Percentiles rank a stretch among this genome's conserved stretches.
Conservation (phyloP, 2,888 invertebrate species). For the Brachynemurus nebulosus region DNA sequence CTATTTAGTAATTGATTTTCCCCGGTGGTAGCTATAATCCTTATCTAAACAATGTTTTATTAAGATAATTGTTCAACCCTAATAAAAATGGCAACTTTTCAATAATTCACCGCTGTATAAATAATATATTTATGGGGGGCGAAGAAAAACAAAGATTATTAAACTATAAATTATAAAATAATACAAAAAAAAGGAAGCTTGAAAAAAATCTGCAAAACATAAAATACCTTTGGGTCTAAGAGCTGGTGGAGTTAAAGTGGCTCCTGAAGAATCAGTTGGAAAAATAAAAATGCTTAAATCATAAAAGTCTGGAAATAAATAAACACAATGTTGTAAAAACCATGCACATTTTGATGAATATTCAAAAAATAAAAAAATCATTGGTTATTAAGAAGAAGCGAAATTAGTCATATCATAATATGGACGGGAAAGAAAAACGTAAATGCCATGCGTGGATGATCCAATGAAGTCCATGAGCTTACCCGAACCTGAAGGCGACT, state of each 20-base stretch:
- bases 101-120: too few relatives aligned
- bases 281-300: conserved; percentile 59
- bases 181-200: not conserved
- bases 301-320: conserved; percentile 52
- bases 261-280: conserved; percentile 62
- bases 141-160: too few relatives aligned
- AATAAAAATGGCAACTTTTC: too few relatives aligned
- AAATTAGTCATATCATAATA: too few relatives aligned
- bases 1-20: too few relatives aligned
- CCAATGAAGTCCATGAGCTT: conserved; percentile 28
- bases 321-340: not conserved
- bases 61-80: too few relatives aligned
- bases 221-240: conserved; percentile 54
- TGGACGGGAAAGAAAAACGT: not conserved
- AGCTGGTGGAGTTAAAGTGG: conserved; percentile 53
- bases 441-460: not conserved
- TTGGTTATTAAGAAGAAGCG: too few relatives aligned
- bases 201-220: conserved; percentile 2
- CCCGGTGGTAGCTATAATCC: too few relatives aligned
- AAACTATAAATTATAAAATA: too few relatives aligned
- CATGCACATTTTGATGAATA: not conserved
- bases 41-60: too few relatives aligned
- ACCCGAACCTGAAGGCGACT: conserved; percentile 58
- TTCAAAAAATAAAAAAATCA: too few relatives aligned
- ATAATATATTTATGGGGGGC: too few relatives aligned